Evolutionary conservation across 2,113 vertebrate genomes (phyloP), one percentile per base, ranked within the genome.

Genomic region (Myrmecophaga tridactyla): DNA sequence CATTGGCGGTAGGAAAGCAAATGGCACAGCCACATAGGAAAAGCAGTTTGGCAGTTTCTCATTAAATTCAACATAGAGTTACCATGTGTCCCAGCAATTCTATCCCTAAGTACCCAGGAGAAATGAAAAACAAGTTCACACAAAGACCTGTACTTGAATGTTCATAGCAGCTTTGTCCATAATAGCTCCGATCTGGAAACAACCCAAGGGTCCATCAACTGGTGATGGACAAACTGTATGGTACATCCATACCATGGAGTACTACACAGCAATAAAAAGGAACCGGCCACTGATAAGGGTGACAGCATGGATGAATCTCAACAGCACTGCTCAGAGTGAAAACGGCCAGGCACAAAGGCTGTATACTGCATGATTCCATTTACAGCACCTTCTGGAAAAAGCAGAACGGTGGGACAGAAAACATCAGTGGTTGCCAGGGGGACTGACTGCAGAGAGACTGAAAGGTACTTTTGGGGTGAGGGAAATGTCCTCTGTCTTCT

Each of bases 201-300:
- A n/a, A 7, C 58, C 29, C 27, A 1, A 4, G 6, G 1, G 1
- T 18, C 70, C 20, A 2, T 60, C 48, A 1, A 0, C 14, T 0
- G 8, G 1, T 0, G n/a, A 46, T 0, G 5, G 83, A 56, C 31
- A 36, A 5, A 36, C n/a, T 0, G 8, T 1, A 7, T 0, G 34
- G 36, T 20, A 6, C 8, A 0, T 25, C 76, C 29, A 0, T 1
- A 4, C 23, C 2, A 0, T 3, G 20, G 53, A 31, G 11, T 48
- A 14, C 51, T 48, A 7, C 17, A 13, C 34, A 7, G 67, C 34
- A 10, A 4, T 1, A 1, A 29, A 56, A 60, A 43, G 23, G 69
- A 58, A 31, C 36, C 15, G 51, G 23, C 17, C 0, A 7, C 31
- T 15, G 63, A 8, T 8, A 1, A 9, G 11, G 20, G 11, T 13